Conservation (phyloP, 1,140 invertebrate species). For the Zaprionus ghesquierei region DNA sequence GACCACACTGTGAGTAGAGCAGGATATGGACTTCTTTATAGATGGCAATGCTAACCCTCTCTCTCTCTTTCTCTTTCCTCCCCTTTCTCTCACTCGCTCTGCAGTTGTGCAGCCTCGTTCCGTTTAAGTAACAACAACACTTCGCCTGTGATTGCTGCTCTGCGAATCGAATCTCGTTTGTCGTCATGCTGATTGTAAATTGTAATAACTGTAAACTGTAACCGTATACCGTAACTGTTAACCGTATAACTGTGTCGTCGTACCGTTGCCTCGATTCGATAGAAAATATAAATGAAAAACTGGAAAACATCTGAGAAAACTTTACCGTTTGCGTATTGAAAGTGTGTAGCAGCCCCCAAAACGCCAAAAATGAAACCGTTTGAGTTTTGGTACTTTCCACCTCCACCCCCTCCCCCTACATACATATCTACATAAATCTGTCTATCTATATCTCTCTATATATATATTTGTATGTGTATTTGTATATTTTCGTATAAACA, state of each 20-base stretch:
- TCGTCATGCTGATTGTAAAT: conserved; percentile 16
- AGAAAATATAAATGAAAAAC: not conserved
- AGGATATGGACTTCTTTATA: not conserved
- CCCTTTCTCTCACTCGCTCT: conserved; percentile 36
- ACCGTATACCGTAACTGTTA: conserved; percentile 49
- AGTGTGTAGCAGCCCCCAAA: conserved; percentile 66
- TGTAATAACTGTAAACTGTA: conserved; percentile 1
- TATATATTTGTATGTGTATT: conserved; percentile 30
- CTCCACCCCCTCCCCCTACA: not conserved
- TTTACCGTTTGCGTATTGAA: conserved; percentile 33
- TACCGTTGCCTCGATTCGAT: conserved; percentile 46
- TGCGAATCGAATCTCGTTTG: conserved; percentile 68
- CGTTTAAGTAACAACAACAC: conserved; percentile 84
- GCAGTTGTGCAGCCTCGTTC: conserved; percentile 87
- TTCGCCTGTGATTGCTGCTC: conserved; percentile 85
- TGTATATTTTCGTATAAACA: conserved; percentile 44
- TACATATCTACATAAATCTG: conserved; percentile 1
- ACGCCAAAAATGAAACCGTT: conserved; percentile 40
- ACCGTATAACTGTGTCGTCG: conserved; percentile 5
- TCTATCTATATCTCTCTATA: conserved; percentile 16
- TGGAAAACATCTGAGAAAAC: conserved; percentile 32
- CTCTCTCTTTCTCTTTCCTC: not conserved
- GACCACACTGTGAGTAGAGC: conserved; percentile 85
- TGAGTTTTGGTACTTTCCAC: conserved; percentile 34
- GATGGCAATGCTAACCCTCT: not conserved